Evolutionary conservation across 2,888 invertebrate genomes (phyloP).

Genomic region (Lissonota sp.): DNA sequence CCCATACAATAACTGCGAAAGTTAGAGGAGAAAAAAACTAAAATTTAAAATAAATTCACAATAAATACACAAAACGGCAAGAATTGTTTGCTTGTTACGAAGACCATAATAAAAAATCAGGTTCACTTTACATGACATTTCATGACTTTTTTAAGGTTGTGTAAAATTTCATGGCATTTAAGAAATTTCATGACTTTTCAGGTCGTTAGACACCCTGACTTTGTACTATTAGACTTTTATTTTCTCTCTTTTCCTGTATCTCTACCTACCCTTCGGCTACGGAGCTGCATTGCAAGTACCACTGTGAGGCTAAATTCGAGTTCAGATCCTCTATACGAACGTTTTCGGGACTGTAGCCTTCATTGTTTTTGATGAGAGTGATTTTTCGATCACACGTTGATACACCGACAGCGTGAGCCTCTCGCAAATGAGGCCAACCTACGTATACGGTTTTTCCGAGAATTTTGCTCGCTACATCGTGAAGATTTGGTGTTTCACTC

Average conservation of each 20-base stretch:
- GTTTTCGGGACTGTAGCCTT: slow-evolving; percentile 64
- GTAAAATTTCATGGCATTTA: too few relatives aligned
- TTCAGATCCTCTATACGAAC: slow-evolving; percentile 70
- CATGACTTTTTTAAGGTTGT: too few relatives aligned
- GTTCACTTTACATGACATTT: too few relatives aligned
- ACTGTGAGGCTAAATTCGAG: slow-evolving; percentile 49
- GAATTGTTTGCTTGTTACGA: too few relatives aligned
- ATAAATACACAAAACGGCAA: too few relatives aligned
- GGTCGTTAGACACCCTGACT: too few relatives aligned
- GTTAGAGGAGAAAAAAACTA: too few relatives aligned
- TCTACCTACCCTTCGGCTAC: slow-evolving; percentile 86
- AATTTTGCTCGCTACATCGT: slow-evolving; percentile 86
- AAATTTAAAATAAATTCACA: too few relatives aligned
- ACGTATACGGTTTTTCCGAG: slow-evolving; percentile 92
- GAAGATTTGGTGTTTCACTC: slow-evolving; percentile 83
- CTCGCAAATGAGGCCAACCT: slow-evolving; percentile 96
- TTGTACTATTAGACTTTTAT: too few relatives aligned
- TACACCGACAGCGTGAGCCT: slow-evolving; percentile 90
- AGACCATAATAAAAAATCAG: too few relatives aligned
- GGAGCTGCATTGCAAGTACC: slow-evolving; percentile 84
- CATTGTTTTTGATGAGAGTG: slow-evolving; percentile 54
- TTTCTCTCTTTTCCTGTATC: background rate
- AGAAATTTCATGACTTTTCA: too few relatives aligned
- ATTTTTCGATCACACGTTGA: slow-evolving; percentile 77
- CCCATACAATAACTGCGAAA: too few relatives aligned